phyloP scores from a whole-genome alignment of 2,797 vertebrate species.

The Danio aesculapii region DNA sequence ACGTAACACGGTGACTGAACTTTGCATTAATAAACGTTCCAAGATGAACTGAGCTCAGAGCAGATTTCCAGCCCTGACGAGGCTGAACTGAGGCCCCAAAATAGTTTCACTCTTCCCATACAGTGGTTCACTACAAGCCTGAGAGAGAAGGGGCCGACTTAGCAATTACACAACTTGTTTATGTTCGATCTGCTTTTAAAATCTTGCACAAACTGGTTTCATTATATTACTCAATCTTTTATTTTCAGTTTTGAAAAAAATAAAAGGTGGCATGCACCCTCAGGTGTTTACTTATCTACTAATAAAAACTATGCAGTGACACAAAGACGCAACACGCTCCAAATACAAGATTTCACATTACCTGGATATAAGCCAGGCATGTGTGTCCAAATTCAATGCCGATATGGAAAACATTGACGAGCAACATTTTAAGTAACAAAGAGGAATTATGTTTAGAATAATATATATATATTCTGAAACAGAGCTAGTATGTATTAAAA shows the following conservation, averaged over 20 bases:
- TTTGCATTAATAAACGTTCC: background rate
- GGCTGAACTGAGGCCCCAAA: slow-evolving; percentile 66
- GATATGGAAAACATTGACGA: background rate
- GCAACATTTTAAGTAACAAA: background rate
- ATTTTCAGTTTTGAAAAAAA: slow-evolving; percentile 53
- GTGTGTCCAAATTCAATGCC: background rate
- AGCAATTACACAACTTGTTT: slow-evolving; percentile 77
- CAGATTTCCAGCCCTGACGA: slow-evolving; percentile 39
- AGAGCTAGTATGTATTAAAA: background rate
- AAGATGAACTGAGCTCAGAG: slow-evolving; percentile 20
- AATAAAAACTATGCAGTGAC: background rate
- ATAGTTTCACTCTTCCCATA: slow-evolving; percentile 68
- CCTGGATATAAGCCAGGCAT: background rate
- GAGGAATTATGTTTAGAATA: background rate
- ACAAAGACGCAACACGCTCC: background rate
- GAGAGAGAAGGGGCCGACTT: slow-evolving; percentile 57
- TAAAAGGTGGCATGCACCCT: slow-evolving; percentile 20
- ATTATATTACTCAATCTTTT: slow-evolving; percentile 62
- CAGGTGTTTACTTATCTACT: slow-evolving; percentile 29
- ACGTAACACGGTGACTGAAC: background rate
- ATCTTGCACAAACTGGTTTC: slow-evolving; percentile 71
- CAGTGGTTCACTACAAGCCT: slow-evolving; percentile 68
- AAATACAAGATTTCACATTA: background rate
- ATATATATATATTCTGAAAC: background rate
- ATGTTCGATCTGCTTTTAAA: slow-evolving; percentile 67